Conservation (phyloP, 2,888 invertebrate genomes). For the Apodemia duryi region DNA sequence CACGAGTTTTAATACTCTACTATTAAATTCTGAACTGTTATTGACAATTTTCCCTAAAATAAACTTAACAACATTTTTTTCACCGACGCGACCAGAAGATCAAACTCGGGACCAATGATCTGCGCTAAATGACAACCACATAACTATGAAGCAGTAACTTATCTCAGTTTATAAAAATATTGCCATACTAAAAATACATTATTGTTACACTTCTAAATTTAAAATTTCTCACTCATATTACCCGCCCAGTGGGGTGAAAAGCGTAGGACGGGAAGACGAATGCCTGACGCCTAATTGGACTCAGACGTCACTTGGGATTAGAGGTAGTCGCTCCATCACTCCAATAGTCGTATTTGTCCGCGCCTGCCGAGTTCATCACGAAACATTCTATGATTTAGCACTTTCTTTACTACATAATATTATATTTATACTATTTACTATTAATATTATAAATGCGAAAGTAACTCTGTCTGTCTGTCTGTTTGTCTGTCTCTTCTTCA, state of each 20-base stretch:
- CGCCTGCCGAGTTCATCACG: constrained; percentile 45
- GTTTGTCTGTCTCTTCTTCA: too few species aligned
- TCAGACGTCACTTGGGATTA: constrained; percentile 64
- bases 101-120: too few species aligned
- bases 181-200: constrained; percentile 4
- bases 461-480: background rate
- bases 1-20: too few species aligned
- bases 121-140: too few species aligned
- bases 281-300: constrained; percentile 71
- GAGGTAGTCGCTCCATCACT: constrained; percentile 54
- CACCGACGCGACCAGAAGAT: too few species aligned
- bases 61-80: too few species aligned
- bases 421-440: too few species aligned
- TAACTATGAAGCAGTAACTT: background rate
- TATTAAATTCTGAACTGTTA: too few species aligned
- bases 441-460: too few species aligned
- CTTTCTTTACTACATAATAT: constrained; percentile 18
- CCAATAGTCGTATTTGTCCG: constrained; percentile 58
- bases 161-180: background rate
- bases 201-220: constrained; percentile 26
- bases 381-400: constrained; percentile 34
- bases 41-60: too few species aligned
- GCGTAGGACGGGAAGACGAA: constrained; percentile 54
- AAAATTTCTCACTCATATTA: constrained; percentile 45
- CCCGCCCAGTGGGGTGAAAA: constrained; percentile 36